Percentiles rank a stretch among this genome's conserved stretches.
Evolutionary conservation across 2,797 vertebrate genomes (phyloP).

Genomic region (Lagocephalus sceleratus): DNA sequence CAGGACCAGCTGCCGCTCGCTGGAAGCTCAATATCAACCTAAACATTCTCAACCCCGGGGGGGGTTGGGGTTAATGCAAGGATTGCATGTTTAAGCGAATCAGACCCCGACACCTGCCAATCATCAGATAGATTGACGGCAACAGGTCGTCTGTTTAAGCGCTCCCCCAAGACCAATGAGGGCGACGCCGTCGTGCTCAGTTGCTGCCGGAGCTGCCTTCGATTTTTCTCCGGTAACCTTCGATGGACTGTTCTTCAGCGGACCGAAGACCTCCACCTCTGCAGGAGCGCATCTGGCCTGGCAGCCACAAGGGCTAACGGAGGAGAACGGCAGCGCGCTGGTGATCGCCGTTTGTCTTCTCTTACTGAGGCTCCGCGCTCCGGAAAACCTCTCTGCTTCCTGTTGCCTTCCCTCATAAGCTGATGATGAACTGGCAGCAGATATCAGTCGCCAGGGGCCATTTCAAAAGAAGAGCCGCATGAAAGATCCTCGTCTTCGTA

Average conservation of each 20-base stretch:
- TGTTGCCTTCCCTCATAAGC: slow-evolving; percentile 26
- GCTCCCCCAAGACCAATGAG: slow-evolving; percentile 33
- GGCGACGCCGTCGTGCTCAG: slow-evolving; percentile 36
- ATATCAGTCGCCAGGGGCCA: slow-evolving; percentile 35
- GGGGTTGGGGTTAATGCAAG: slow-evolving; percentile 34
- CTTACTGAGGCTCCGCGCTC: slow-evolving; percentile 13
- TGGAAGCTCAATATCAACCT: slow-evolving; percentile 58
- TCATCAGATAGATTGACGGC: slow-evolving; percentile 35
- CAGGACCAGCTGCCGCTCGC: slow-evolving; percentile 47
- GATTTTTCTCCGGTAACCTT: slow-evolving; percentile 17
- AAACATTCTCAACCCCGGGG: slow-evolving; percentile 44
- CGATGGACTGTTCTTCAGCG: slow-evolving; percentile 35
- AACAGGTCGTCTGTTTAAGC: slow-evolving; percentile 48
- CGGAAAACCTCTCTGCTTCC: slow-evolving; percentile 29
- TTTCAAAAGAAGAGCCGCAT: slow-evolving; percentile 38
- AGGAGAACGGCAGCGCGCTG: slow-evolving; percentile 1
- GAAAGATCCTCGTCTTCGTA: slow-evolving; percentile 58
- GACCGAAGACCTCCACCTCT: too few relatives aligned
- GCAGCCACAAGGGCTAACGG: slow-evolving; percentile 14
- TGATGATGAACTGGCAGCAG: slow-evolving; percentile 32
- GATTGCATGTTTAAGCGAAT: slow-evolving; percentile 50
- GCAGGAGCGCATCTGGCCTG: slow-evolving; percentile 12
- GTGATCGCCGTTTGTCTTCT: slow-evolving; percentile 23
- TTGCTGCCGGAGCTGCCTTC: slow-evolving; percentile 33
- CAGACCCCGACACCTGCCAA: slow-evolving; percentile 57